These are phyloP conservation scores for Falco biarmicus DNA, from an alignment of 2,797 vertebrate species.

Conservation along the genomic window DNA sequence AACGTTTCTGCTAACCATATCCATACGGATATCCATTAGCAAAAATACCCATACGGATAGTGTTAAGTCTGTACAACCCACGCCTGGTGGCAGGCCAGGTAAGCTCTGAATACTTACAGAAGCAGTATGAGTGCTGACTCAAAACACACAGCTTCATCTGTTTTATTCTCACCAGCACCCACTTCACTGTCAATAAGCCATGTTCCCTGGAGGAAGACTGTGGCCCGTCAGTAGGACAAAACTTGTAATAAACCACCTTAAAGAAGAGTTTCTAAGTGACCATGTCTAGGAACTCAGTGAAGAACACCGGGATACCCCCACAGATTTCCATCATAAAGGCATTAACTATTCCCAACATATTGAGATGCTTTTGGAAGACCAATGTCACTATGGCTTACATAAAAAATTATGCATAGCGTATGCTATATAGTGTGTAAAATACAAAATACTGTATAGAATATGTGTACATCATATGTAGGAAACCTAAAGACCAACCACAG, in stretches of 20 bases:
- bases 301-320: not conserved
- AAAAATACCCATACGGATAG: not conserved
- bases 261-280: not conserved
- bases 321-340: not conserved
- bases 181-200: not conserved
- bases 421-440: not conserved
- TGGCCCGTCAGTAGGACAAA: not conserved
- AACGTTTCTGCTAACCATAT: not conserved
- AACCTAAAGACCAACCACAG: not conserved
- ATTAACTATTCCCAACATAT: not conserved
- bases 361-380: not conserved
- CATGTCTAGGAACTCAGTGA: not conserved
- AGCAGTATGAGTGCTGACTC: not conserved
- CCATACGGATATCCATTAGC: not conserved
- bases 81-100: not conserved
- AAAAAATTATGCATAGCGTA: not conserved
- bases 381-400: not conserved
- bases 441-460: not conserved
- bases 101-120: not conserved
- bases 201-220: not conserved
- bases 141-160: not conserved
- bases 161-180: not conserved
- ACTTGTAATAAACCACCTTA: not conserved
- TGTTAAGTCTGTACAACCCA: not conserved
- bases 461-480: not conserved